Percentiles rank a stretch among this genome's conserved stretches.
phyloP scores from a whole-genome alignment of 2,113 vertebrate species.

The Dasyprocta punctata region DNA sequence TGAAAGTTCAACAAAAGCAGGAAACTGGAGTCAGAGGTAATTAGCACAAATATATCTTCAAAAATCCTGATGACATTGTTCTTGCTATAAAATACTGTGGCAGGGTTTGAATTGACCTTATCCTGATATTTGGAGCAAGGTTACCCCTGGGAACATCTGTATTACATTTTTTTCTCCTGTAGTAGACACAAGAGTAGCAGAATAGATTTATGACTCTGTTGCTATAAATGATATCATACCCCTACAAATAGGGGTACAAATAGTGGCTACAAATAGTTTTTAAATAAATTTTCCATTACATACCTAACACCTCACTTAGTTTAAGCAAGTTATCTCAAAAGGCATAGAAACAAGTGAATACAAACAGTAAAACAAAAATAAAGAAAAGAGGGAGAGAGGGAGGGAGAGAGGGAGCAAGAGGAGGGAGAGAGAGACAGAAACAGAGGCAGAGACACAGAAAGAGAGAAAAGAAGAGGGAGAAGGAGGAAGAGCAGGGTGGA shows the following conservation, averaged over 20 bases:
- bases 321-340: not conserved
- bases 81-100: constrained; percentile 47
- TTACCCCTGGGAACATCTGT: constrained; percentile 38
- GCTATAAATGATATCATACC: not conserved
- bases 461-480: not conserved
- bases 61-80: constrained; percentile 4
- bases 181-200: not conserved
- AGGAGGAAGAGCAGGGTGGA: not conserved
- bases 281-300: not conserved
- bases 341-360: not conserved
- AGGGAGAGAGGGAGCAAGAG: not conserved
- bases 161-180: not conserved
- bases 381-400: not conserved
- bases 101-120: not conserved
- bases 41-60: constrained; percentile 8
- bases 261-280: not conserved
- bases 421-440: not conserved
- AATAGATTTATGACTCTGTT: not conserved
- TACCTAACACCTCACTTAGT: not conserved
- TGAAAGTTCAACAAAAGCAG: constrained; percentile 43
- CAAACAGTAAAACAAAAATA: not conserved
- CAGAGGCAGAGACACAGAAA: not conserved
- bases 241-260: not conserved
- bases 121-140: not conserved
- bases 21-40: constrained; percentile 39